phyloP scores from a whole-genome alignment of 37 sponge, comb jelly and placozoan species.

The Beroe forskalii region DNA sequence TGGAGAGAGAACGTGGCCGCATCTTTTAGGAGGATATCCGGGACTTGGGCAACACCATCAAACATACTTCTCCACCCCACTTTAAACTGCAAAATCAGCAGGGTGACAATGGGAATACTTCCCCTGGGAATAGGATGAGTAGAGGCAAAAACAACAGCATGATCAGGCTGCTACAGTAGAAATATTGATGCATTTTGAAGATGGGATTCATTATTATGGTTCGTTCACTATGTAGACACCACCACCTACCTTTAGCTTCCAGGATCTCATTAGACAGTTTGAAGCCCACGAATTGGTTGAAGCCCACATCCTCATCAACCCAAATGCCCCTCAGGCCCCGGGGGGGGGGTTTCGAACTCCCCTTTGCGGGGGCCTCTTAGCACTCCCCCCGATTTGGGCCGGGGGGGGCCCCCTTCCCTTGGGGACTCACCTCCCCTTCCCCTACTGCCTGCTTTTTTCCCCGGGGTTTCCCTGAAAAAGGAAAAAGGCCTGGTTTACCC shows the following conservation, averaged over 20 bases:
- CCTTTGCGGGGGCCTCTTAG: too few relatives aligned
- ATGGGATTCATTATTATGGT: too few relatives aligned
- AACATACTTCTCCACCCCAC: conserved; percentile 50
- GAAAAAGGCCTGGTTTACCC: background rate
- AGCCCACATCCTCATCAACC: background rate
- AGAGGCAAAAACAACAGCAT: too few relatives aligned
- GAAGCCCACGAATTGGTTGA: conserved; percentile 19
- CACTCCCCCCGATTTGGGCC: conserved; percentile 1
- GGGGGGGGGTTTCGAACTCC: too few relatives aligned
- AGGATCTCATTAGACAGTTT: conserved; percentile 48
- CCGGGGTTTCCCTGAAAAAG: too few relatives aligned
- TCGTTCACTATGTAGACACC: too few relatives aligned
- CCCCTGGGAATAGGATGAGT: background rate
- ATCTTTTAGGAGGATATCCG: conserved; percentile 43
- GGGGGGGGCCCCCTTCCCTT: conserved; percentile 38
- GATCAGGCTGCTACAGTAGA: too few relatives aligned
- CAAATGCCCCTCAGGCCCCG: conserved; percentile 17
- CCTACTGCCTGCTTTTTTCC: too few relatives aligned
- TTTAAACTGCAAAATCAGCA: conserved; percentile 46
- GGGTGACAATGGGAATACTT: conserved; percentile 51
- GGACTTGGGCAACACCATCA: background rate
- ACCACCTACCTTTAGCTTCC: conserved; percentile 51
- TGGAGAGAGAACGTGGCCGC: conserved; percentile 26
- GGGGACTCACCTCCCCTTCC: conserved; percentile 26
- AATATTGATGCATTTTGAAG: too few relatives aligned